phyloP scores from a whole-genome alignment of 1,140 invertebrate genomes.

The Drosophila triauraria region DNA sequence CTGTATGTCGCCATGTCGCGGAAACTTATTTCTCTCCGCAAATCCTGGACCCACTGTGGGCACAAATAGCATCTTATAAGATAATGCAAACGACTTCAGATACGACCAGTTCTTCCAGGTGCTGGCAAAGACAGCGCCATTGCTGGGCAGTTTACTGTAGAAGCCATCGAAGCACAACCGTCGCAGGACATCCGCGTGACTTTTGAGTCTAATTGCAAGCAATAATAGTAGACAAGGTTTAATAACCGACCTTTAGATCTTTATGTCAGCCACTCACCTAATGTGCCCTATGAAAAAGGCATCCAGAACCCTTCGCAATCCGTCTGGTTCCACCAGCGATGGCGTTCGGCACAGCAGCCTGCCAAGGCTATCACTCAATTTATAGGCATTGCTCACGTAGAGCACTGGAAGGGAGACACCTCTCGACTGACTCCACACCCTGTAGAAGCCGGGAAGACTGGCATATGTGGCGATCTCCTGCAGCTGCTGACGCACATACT shows the following conservation, averaged over 20 bases:
- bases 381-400: slow-evolving; percentile 88
- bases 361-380: slow-evolving; percentile 86
- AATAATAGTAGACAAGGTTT: too few relatives aligned
- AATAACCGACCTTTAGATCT: neutral
- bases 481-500: slow-evolving; percentile 75
- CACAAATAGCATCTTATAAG: slow-evolving; percentile 87
- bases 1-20: slow-evolving; percentile 86
- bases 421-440: slow-evolving; percentile 84
- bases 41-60: slow-evolving; percentile 88
- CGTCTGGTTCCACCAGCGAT: slow-evolving; percentile 80
- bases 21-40: slow-evolving; percentile 87
- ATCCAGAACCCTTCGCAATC: slow-evolving; percentile 86
- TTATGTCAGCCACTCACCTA: slow-evolving; percentile 69
- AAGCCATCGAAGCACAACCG: slow-evolving; percentile 88
- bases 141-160: slow-evolving; percentile 88
- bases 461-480: slow-evolving; percentile 53
- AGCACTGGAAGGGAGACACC: slow-evolving; percentile 86
- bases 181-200: slow-evolving; percentile 77
- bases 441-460: slow-evolving; percentile 86
- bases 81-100: slow-evolving; percentile 86
- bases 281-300: slow-evolving; percentile 87
- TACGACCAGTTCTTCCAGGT: slow-evolving; percentile 89
- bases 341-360: slow-evolving; percentile 85
- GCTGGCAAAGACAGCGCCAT: slow-evolving; percentile 88
- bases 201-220: slow-evolving; percentile 65